Percentiles rank a stretch among this genome's conserved stretches.
phyloP scores from a whole-genome alignment of 2,888 invertebrate genomes.

The Lypha dubia region DNA sequence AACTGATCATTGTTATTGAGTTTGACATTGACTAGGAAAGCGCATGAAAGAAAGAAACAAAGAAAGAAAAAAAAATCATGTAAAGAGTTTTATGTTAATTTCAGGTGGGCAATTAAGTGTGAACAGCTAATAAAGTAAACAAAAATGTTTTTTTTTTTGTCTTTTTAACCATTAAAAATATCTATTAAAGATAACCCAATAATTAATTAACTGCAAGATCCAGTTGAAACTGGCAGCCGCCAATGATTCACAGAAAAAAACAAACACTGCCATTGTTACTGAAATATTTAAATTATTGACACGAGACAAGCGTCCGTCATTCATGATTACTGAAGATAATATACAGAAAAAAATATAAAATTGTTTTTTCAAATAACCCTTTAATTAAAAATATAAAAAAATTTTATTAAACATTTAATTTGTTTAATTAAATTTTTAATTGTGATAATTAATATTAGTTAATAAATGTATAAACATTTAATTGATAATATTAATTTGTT shows the following conservation, averaged over 20 bases:
- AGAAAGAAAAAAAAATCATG: not conserved
- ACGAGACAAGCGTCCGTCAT: slow-evolving; percentile 29
- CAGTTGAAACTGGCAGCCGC: slow-evolving; percentile 11
- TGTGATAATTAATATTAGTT: no score
- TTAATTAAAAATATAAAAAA: no score
- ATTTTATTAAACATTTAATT: no score
- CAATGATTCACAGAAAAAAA: no score
- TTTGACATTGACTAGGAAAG: slow-evolving; percentile 10
- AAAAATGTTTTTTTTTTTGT: not conserved
- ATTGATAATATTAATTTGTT: no score
- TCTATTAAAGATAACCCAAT: not conserved
- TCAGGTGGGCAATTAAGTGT: not conserved
- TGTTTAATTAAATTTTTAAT: no score
- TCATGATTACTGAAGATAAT: slow-evolving; percentile 10
- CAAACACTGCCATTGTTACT: not conserved
- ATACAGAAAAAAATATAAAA: no score
- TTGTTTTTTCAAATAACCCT: no score
- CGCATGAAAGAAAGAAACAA: not conserved
- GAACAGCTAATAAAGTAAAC: not conserved
- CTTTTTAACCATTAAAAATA: not conserved
- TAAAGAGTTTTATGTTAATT: not conserved
- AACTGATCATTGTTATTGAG: slow-evolving; percentile 1
- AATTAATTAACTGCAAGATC: not conserved
- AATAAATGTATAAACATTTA: no score
- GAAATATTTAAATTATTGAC: no score